These are phyloP conservation scores for Nemopilema nomurai DNA, from an alignment of 30 jellyfish, hydroid and myxozoan genomes.

Conservation along the genomic window DNA sequence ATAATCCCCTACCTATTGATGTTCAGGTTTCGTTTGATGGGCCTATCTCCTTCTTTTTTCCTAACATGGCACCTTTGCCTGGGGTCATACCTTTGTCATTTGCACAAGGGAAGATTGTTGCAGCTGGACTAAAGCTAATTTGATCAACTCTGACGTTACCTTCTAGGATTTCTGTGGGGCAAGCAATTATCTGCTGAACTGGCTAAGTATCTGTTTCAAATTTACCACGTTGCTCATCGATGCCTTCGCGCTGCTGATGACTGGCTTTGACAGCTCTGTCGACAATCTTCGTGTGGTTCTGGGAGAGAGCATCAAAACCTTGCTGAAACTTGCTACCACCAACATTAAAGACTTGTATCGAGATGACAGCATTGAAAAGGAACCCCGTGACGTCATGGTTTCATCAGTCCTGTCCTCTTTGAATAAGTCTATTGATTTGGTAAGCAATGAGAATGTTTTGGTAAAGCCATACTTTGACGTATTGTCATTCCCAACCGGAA, in stretches of 20 bases:
- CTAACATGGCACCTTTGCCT: no score
- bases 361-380: conserved; percentile 19
- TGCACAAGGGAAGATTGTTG: no score
- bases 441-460: background rate
- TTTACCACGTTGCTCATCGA: conserved; percentile 4
- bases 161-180: conserved; percentile 33
- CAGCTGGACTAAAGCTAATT: background rate
- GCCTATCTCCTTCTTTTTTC: no score
- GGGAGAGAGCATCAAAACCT: background rate
- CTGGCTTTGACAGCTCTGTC: background rate
- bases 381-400: conserved; percentile 22
- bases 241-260: background rate
- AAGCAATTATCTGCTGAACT: background rate
- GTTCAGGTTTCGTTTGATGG: no score
- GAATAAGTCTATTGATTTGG: background rate
- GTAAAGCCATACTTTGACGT: no score
- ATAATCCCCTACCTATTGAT: no score
- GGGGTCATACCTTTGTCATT: no score
- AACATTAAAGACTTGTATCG: conserved; percentile 7
- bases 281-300: conserved; percentile 8
- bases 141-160: background rate
- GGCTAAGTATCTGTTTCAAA: conserved; percentile 33
- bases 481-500: no score
- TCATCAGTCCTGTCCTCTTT: background rate
- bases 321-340: conserved; percentile 13